Conservation (phyloP, 2,888 invertebrate species). For the Caenorhabditis virilis region DNA sequence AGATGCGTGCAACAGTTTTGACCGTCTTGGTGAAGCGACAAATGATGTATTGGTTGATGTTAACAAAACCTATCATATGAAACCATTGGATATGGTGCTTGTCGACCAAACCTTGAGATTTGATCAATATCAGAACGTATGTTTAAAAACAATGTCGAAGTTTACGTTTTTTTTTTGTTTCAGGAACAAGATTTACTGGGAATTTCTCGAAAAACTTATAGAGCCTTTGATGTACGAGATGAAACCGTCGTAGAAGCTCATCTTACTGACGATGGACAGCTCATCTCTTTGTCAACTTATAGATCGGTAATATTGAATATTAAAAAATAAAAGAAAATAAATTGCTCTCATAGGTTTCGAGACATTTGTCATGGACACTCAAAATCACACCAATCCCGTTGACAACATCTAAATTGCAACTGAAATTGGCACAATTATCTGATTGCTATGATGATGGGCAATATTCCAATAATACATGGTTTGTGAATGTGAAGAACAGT, state of each 20-base stretch:
- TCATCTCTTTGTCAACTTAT: constrained; percentile 8
- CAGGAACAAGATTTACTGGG: constrained; percentile 13
- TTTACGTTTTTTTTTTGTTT: not conserved
- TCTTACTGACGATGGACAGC: constrained; percentile 11
- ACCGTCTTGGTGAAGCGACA: not conserved
- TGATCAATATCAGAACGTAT: constrained; percentile 5
- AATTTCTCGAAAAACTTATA: constrained; percentile 1
- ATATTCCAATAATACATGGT: constrained; percentile 28
- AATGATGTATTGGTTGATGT: constrained; percentile 10
- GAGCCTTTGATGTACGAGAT: not conserved
- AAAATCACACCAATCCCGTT: constrained; percentile 7
- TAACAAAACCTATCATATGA: not conserved
- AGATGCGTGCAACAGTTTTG: constrained; percentile 9
- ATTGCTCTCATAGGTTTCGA: constrained; percentile 1
- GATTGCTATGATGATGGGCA: constrained; percentile 21
- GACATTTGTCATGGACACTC: constrained; percentile 1
- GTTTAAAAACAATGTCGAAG: not conserved
- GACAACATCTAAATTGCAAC: constrained; percentile 4
- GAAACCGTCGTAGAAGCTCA: constrained; percentile 12
- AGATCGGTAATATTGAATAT: not conserved
- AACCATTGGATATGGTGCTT: constrained; percentile 7
- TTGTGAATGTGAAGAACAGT: constrained; percentile 29
- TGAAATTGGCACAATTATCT: constrained; percentile 11
- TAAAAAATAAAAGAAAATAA: not conserved
- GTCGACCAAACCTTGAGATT: not conserved